Evolutionary conservation across 2,888 invertebrate species (phyloP), one percentile per base, ranked within the genome.

Genomic region (Trissolcus japonicus): DNA sequence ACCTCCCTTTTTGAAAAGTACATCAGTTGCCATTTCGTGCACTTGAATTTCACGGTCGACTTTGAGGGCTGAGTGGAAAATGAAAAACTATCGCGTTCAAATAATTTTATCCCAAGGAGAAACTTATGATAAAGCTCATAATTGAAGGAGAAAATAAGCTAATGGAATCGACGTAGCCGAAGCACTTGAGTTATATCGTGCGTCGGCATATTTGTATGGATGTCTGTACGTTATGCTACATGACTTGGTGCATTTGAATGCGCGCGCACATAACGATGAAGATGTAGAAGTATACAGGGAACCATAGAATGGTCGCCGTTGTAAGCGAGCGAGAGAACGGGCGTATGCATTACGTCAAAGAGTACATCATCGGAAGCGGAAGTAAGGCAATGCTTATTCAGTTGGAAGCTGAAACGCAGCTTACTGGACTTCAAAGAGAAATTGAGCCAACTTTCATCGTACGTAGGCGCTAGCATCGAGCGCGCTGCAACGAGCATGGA

Each of bases 301-400:
- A 67, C 65, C 61, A 63, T 76, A 74, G 76, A 74, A 77, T 78
- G 61, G 71, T 78, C 76, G 76, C 80, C 67, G 77, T 75, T 66
- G 67, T 56, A 69, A 76, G 78, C 68, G 76, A 63, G 72, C 74
- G 29, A 1, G 74, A 65, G 72, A 77, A 68, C 71, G 72, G 76
- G 71, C 81, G 75, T 82, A 81, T 81, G 82, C 83, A 82, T 85
- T 84, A 83, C 84, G 83, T 85, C 86, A 86, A 86, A 86, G 86
- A 81, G 83, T 82, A 82, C 82, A 81, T 83, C 82, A 81, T 84
- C 84, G 83, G 84, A 86, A 85, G 83, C 85, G 86, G 85, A 86
- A 86, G 86, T 83, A 83, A 83, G 81, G 82, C 82, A 84, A 86
- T 85, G 86, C 83, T 86, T 83, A 83, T 82, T 86, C 84, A 82